Conservation (phyloP, 92 coral and sea anemone species). For the Desmophyllum pertusum region DNA sequence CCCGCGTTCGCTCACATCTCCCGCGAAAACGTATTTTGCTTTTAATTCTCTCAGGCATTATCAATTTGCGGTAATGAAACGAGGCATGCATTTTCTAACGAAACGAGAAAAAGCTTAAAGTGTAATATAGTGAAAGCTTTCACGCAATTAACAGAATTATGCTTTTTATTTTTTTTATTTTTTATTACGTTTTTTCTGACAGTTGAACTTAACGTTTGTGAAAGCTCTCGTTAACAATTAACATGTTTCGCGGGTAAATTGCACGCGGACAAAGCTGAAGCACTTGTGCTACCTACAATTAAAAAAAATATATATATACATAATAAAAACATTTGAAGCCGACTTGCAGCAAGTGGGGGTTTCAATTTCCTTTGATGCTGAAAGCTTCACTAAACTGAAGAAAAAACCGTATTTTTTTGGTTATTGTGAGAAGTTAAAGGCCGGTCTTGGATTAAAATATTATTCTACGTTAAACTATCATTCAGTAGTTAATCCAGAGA, state of each 20-base stretch:
- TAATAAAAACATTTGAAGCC: neutral
- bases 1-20: neutral
- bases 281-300: neutral
- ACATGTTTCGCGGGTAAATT: neutral
- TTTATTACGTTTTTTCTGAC: neutral
- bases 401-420: neutral
- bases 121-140: constrained; percentile 28
- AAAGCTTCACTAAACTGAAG: neutral
- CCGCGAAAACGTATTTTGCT: neutral
- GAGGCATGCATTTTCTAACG: neutral
- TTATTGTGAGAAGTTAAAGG: no score
- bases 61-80: neutral
- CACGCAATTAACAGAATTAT: constrained; percentile 16
- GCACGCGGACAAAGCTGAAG: neutral
- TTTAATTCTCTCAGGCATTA: neutral
- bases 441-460: neutral
- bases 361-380: neutral
- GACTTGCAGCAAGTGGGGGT: neutral
- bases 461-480: neutral
- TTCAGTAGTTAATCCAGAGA: neutral
- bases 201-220: constrained; percentile 12
- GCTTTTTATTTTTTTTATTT: no score
- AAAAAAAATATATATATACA: no score
- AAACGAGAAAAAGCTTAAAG: neutral
- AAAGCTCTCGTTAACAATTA: constrained; percentile 6